A percentile compares a stretch with the other conserved stretches of the same genome.
These are phyloP conservation scores for Ochotona curzoniae DNA, from an alignment of 2,113 vertebrate genomes.

Conservation along the genomic window DNA sequence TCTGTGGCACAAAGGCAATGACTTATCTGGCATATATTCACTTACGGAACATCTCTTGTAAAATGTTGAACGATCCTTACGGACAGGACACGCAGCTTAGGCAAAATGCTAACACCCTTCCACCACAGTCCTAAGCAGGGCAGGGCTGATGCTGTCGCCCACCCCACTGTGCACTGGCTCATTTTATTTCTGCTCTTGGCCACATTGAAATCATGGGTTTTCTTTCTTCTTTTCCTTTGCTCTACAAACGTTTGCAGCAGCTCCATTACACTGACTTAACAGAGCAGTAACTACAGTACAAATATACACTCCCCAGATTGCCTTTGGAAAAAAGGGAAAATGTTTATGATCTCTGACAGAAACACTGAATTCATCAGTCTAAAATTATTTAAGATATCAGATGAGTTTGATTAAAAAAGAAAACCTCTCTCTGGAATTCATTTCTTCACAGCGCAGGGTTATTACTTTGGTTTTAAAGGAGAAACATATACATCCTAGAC, in stretches of 20 bases:
- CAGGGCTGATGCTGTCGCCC: conserved; percentile 73
- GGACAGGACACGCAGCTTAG: neutral
- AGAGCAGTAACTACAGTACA: conserved; percentile 80
- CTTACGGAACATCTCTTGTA: conserved; percentile 14
- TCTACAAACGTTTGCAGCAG: conserved; percentile 81
- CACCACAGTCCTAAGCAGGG: conserved; percentile 55
- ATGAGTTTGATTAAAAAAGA: conserved; percentile 46
- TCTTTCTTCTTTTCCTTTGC: conserved; percentile 72
- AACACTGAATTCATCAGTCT: conserved; percentile 69
- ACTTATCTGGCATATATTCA: neutral
- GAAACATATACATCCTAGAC: neutral
- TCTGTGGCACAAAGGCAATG: neutral
- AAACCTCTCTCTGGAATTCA: conserved; percentile 54
- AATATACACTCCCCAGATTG: conserved; percentile 76
- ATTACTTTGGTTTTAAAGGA: conserved; percentile 36
- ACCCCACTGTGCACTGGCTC: conserved; percentile 75
- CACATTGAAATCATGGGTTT: conserved; percentile 81
- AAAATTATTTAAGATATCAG: conserved; percentile 77
- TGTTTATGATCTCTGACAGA: conserved; percentile 74
- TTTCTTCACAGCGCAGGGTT: conserved; percentile 9
- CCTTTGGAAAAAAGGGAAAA: conserved; percentile 82
- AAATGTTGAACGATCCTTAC: neutral
- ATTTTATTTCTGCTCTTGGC: conserved; percentile 84
- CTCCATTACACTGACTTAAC: conserved; percentile 82
- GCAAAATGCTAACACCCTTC: conserved; percentile 51